These are phyloP conservation scores for Hydrolagus affinis DNA, from an alignment of 2,113 vertebrate genomes.

Conservation along the genomic window DNA sequence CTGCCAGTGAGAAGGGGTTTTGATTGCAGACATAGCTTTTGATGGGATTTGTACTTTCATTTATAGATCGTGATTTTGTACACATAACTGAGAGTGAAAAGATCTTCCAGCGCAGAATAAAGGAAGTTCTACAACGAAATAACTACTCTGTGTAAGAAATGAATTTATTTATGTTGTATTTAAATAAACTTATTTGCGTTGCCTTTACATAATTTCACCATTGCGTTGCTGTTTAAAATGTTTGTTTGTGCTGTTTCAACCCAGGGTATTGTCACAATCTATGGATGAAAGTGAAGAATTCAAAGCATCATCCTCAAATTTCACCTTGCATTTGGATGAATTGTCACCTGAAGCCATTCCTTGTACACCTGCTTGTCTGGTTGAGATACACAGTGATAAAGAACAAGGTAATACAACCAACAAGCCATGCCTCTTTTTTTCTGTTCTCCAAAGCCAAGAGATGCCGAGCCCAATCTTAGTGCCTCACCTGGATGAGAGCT, in stretches of 20 bases:
- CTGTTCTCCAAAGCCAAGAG: neutral
- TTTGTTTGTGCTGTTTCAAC: conserved; percentile 31
- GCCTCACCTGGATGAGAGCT: no score
- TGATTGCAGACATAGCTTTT: no score
- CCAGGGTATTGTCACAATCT: conserved; percentile 70
- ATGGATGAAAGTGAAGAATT: conserved; percentile 60
- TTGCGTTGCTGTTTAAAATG: neutral
- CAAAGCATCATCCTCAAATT: conserved; percentile 66
- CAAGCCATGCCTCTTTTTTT: neutral
- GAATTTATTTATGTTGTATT: no score
- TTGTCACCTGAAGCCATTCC: conserved; percentile 57
- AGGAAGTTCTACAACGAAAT: conserved; percentile 84
- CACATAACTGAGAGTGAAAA: conserved; percentile 76
- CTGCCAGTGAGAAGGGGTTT: no score
- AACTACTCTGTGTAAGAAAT: conserved; percentile 87
- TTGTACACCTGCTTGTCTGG: conserved; percentile 66
- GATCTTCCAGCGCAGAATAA: conserved; percentile 81
- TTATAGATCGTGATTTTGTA: conserved; percentile 75
- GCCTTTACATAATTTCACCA: conserved; percentile 38
- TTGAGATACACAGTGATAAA: conserved; percentile 73
- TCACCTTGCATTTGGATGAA: conserved; percentile 70
- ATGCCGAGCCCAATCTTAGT: no score
- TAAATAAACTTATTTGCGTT: no score
- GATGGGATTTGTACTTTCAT: conserved; percentile 31
- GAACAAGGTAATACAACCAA: conserved; percentile 47